phyloP scores from a whole-genome alignment of 2,888 invertebrate genomes.

The Ctena decussata region DNA sequence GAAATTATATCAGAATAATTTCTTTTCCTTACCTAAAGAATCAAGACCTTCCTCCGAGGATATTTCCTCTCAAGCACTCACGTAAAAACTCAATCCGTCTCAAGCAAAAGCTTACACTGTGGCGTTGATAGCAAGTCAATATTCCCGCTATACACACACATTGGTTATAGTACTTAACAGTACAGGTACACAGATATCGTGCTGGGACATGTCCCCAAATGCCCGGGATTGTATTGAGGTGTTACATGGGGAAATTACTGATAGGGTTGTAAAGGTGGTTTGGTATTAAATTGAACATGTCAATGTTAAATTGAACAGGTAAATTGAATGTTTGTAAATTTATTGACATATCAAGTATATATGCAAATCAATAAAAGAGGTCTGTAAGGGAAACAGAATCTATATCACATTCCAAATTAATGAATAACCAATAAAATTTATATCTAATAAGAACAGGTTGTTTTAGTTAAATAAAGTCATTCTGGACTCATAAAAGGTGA shows the following conservation, averaged over 20 bases:
- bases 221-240: constrained; percentile 63
- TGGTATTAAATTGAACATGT: constrained; percentile 5
- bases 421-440: neutral
- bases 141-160: constrained; percentile 28
- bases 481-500: no score
- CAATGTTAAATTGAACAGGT: constrained; percentile 7
- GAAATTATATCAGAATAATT: neutral
- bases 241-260: constrained; percentile 44
- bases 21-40: neutral
- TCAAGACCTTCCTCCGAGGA: neutral
- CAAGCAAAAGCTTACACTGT: neutral
- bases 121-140: constrained; percentile 43
- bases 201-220: constrained; percentile 55
- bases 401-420: neutral
- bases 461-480: no score
- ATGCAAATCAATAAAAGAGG: neutral
- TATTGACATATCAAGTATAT: constrained; percentile 9
- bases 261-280: constrained; percentile 2
- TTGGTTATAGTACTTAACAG: constrained; percentile 29
- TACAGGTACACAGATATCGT: constrained; percentile 24
- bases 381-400: neutral
- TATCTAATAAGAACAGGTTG: no score
- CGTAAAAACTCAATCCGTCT: neutral
- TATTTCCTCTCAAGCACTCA: constrained; percentile 3
- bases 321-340: constrained; percentile 12